Base-by-base conservation (phyloP, 2,888 invertebrate species). In the Sclerodermus sp. region DNA sequence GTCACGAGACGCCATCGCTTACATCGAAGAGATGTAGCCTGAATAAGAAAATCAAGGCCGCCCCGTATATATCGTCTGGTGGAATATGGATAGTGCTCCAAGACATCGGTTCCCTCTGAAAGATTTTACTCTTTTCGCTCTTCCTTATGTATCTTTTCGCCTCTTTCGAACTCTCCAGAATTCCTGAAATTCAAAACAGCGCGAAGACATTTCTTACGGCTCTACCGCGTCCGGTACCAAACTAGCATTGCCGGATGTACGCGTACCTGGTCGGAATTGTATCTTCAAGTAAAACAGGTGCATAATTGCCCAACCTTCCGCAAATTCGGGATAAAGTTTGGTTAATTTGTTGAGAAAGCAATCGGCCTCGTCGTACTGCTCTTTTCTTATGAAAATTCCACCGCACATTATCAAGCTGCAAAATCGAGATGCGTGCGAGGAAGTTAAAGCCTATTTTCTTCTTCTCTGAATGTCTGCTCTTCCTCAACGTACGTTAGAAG, bases 11-110 rank as follows among this genome's bases (percentile, higher is more conserved):
- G n/a, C n/a, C n/a, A n/a, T n/a, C n/a, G n/a, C 51, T 55, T 59
- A 74, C 73, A n/a, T 68, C 58, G 8, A 54, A 66, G 2, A 66
- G 60, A 49, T 68, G 54, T 3, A 72, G 36, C 51, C 67, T 73
- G 6, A 74, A 37, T 37, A 74, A 45, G 29, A 73, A 53, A 1
- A 52, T 55, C 13, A 62, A 55, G 0, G 64, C 53, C 13, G 49
- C 40, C 16, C 61, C 54, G 39, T 67, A 70, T 0, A 68, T 30
- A 8, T 57, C 62, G 36, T 64, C 44, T 5, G 17, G 38, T 0
- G 60, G 60, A 43, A 63, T 64, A 29, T 65, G 60, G 41, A 52
- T 44, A n/a, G 57, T 63, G 13, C 64, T 55, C 73, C 73, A 74
- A 5, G 61, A n/a, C 53, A 23, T 23, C 23, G 8, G n/a, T n/a